Conservation (phyloP, 1,140 invertebrate species). For the Dufourea novaeangliae region DNA sequence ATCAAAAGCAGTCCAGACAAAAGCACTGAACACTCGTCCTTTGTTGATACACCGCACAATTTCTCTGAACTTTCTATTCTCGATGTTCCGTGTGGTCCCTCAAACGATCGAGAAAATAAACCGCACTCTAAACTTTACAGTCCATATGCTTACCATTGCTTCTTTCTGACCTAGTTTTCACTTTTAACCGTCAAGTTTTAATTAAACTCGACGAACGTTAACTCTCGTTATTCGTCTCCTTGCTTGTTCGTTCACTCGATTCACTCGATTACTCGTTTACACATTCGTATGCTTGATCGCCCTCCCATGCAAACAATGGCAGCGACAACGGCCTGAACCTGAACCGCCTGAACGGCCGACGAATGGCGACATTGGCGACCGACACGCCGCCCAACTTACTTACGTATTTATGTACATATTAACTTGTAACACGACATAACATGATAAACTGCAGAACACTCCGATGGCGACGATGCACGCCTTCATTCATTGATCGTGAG, state of each 20-base stretch:
- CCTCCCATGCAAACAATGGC: slow-evolving; percentile 39
- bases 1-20: too few species aligned
- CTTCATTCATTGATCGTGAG: background rate
- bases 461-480: slow-evolving; percentile 1
- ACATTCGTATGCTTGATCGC: slow-evolving; percentile 6
- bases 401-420: too few species aligned
- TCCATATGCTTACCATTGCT: background rate
- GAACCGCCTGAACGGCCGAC: too few species aligned
- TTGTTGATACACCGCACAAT: background rate
- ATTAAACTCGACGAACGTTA: background rate
- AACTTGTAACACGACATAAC: background rate
- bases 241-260: background rate
- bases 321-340: too few species aligned
- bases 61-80: background rate
- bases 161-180: background rate
- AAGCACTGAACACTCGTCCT: background rate
- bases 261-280: background rate
- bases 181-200: background rate
- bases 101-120: background rate
- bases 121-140: background rate
- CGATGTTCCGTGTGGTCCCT: background rate
- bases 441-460: background rate
- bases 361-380: background rate
- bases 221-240: background rate
- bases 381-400: slow-evolving; percentile 17